Conservation (phyloP, 2,888 invertebrate species). For the Marasmarcha lunaedactyla region DNA sequence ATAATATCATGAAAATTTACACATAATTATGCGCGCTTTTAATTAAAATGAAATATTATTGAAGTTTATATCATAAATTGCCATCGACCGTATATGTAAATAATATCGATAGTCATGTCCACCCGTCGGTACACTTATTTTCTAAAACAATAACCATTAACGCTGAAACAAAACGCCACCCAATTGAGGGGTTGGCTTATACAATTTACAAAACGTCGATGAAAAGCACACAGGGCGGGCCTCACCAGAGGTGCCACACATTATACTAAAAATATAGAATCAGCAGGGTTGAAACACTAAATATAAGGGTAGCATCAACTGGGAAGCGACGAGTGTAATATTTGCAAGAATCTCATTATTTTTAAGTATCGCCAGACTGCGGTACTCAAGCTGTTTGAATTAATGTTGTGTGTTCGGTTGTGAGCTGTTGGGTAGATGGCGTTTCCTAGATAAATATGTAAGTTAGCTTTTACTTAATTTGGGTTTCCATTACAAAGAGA, state of each 20-base stretch:
- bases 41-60: too few species aligned
- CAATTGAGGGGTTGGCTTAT: conserved; percentile 37
- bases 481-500: too few species aligned
- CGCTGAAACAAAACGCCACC: conserved; percentile 28
- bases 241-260: conserved; percentile 11
- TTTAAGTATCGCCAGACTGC: conserved; percentile 57
- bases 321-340: conserved; percentile 34
- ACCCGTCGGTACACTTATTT: neutral
- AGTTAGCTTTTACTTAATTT: too few species aligned
- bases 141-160: conserved; percentile 30
- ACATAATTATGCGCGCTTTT: too few species aligned
- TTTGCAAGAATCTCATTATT: conserved; percentile 68
- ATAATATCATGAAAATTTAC: too few species aligned
- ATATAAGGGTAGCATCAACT: neutral
- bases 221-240: conserved; percentile 35
- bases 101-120: too few species aligned
- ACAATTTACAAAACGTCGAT: conserved; percentile 44
- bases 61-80: too few species aligned
- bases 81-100: too few species aligned
- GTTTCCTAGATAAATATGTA: too few species aligned
- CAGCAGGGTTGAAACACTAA: conserved; percentile 21
- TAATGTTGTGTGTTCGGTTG: too few species aligned
- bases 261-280: conserved; percentile 26
- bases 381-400: conserved; percentile 40
- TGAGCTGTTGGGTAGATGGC: too few species aligned